Evolutionary conservation across 2,113 vertebrate genomes (phyloP).

Genomic region (Coreoperca whiteheadi): DNA sequence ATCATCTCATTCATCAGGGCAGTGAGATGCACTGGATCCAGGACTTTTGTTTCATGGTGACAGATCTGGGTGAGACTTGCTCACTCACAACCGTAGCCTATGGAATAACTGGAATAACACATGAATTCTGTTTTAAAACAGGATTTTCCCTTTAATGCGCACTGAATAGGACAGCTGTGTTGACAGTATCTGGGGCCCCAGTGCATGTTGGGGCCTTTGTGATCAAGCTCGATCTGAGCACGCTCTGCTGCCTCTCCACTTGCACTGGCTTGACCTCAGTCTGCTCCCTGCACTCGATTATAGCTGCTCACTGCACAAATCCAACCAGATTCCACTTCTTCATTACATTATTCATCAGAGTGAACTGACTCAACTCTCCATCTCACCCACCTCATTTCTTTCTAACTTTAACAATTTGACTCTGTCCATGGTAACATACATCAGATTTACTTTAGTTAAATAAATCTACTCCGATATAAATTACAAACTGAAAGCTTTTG

Average conservation of each 20-base stretch:
- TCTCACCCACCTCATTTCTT: slow-evolving; percentile 4
- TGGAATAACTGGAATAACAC: slow-evolving; percentile 38
- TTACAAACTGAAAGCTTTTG: not conserved
- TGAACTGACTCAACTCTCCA: slow-evolving; percentile 25
- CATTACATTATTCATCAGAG: slow-evolving; percentile 58
- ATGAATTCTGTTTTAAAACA: slow-evolving; percentile 55
- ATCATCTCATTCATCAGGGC: not conserved
- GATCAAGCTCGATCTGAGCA: slow-evolving; percentile 84
- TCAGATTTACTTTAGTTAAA: not conserved
- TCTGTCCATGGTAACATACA: not conserved
- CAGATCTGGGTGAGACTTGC: slow-evolving; percentile 36
- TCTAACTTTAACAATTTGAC: not conserved
- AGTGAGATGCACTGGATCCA: not conserved
- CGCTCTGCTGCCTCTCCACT: slow-evolving; percentile 78
- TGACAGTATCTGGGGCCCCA: slow-evolving; percentile 83
- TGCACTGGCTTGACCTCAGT: slow-evolving; percentile 83
- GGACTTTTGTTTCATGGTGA: slow-evolving; percentile 9
- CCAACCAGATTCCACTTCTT: slow-evolving; percentile 50
- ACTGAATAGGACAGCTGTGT: slow-evolving; percentile 84
- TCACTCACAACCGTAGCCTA: not conserved
- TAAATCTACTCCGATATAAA: not conserved
- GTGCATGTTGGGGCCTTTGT: slow-evolving; percentile 81
- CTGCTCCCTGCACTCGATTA: slow-evolving; percentile 64
- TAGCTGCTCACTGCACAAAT: slow-evolving; percentile 66
- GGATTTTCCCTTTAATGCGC: slow-evolving; percentile 67